Evolutionary conservation across 2,888 invertebrate species (phyloP).

Genomic region (Alitta virens): DNA sequence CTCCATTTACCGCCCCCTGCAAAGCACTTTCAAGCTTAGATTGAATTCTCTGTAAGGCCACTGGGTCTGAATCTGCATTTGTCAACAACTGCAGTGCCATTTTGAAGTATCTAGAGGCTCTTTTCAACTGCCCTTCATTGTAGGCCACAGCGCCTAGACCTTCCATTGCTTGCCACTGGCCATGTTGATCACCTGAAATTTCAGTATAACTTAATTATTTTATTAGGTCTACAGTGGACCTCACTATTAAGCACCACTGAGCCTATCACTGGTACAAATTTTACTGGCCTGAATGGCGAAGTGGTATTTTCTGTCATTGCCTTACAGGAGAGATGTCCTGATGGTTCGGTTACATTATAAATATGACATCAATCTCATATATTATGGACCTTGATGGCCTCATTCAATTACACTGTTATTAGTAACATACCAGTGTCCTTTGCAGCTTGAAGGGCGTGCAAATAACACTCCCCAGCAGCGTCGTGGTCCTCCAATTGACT

Average conservation of each 20-base stretch:
- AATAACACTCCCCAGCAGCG: constrained; percentile 39
- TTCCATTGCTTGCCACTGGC: constrained; percentile 34
- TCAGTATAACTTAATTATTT: background rate
- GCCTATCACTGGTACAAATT: no score
- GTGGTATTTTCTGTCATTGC: no score
- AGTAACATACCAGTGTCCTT: constrained; percentile 39
- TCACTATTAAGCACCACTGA: background rate
- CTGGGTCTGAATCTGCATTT: background rate
- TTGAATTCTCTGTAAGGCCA: constrained; percentile 24
- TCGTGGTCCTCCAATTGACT: constrained; percentile 40
- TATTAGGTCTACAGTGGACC: background rate
- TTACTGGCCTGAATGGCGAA: no score
- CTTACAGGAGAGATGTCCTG: no score
- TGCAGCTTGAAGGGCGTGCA: constrained; percentile 45
- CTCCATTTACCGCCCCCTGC: no score
- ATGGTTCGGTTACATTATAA: no score
- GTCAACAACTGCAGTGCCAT: constrained; percentile 16
- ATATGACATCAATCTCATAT: no score
- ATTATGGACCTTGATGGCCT: no score
- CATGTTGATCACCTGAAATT: constrained; percentile 23
- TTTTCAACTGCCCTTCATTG: constrained; percentile 17
- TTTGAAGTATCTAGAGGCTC: constrained; percentile 24
- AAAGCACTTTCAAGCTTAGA: no score
- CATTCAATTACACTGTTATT: no score
- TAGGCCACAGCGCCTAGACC: constrained; percentile 31